Conservation (phyloP, 1,140 invertebrate species). For the Metaphire vulgaris region DNA sequence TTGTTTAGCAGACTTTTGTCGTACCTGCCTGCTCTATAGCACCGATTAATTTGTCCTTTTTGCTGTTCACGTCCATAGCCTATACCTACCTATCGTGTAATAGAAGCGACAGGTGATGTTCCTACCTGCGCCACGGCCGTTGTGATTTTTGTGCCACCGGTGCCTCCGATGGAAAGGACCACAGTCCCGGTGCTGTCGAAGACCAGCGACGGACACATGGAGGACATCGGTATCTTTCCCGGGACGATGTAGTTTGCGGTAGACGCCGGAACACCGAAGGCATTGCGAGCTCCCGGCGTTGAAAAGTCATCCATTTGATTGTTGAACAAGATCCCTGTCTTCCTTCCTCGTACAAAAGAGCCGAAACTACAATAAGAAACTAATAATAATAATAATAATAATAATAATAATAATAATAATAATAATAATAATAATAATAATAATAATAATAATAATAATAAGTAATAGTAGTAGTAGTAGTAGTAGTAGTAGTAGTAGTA, state of each 20-base stretch:
- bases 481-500: too few relatives aligned
- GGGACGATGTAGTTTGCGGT: slow-evolving; percentile 77
- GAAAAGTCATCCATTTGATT: slow-evolving; percentile 95
- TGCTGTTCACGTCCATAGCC: too few relatives aligned
- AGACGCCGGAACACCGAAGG: slow-evolving; percentile 63
- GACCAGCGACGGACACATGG: slow-evolving; percentile 81
- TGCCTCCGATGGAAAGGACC: slow-evolving; percentile 73
- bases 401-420: too few relatives aligned
- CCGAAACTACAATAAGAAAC: slow-evolving; percentile 51
- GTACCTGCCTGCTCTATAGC: too few relatives aligned
- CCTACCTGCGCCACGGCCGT: slow-evolving; percentile 71
- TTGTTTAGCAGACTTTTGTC: too few relatives aligned
- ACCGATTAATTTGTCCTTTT: too few relatives aligned
- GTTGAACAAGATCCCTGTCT: slow-evolving; percentile 87
- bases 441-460: too few relatives aligned
- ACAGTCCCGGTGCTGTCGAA: slow-evolving; percentile 64
- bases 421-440: too few relatives aligned
- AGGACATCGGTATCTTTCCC: slow-evolving; percentile 80
- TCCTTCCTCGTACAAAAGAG: slow-evolving; percentile 50
- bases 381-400: too few relatives aligned
- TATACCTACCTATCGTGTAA: too few relatives aligned
- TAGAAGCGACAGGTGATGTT: too few relatives aligned
- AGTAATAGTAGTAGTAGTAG: too few relatives aligned
- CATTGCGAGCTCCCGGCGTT: slow-evolving; percentile 62
- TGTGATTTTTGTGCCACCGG: slow-evolving; percentile 85